Evolutionary conservation across 1,140 invertebrate species (phyloP), one percentile per base, ranked within the genome.

Genomic region (Hetaerina americana): DNA sequence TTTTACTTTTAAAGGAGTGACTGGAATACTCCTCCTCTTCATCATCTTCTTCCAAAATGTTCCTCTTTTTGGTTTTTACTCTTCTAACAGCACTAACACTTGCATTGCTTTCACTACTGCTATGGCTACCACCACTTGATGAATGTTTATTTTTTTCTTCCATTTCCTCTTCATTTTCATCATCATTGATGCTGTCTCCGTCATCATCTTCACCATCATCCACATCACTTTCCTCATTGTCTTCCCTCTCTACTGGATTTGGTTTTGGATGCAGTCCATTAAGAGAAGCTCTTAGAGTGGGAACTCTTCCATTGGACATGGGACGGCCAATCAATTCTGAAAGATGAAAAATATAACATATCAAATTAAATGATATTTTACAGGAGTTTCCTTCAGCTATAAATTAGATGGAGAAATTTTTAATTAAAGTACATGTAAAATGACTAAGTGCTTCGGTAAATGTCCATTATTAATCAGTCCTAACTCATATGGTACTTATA

Each of bases 201-300:
- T 79, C 78, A 75, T 80, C 83, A 68, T 79, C 81, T 8, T 82
- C 81, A 75, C 77, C 79, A 22, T 81, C 70, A 72, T 76, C 74
- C 6, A 31, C 69, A 73, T 75, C 71, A 73, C 66, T 73, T 26
- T 73, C 72, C 26, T 70, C 71, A 25, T 69, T 70, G 27, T 72
- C 40, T 72, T 80, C 75, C 77, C 80, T 76, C 26, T 79, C 70
- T 12, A 10, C 40, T 57, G 10, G 40, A 77, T 78, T 70, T 77
- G 78, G 26, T 77, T 68, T 24, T 77, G 77, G 25, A 66, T 57
- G 22, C 69, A 49, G 27, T 69, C 70, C 66, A 72, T 66, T 22
- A 29, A n/a, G 3, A n/a, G 12, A n/a, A 25, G 24, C 22, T 29
- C 71, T 26, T 26, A 31, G 22, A 57, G 57, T 29, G 0, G 71